Evolutionary conservation across 2,113 vertebrate genomes (phyloP), one percentile per base, ranked within the genome.

Genomic region (Ariopsis seemanni): DNA sequence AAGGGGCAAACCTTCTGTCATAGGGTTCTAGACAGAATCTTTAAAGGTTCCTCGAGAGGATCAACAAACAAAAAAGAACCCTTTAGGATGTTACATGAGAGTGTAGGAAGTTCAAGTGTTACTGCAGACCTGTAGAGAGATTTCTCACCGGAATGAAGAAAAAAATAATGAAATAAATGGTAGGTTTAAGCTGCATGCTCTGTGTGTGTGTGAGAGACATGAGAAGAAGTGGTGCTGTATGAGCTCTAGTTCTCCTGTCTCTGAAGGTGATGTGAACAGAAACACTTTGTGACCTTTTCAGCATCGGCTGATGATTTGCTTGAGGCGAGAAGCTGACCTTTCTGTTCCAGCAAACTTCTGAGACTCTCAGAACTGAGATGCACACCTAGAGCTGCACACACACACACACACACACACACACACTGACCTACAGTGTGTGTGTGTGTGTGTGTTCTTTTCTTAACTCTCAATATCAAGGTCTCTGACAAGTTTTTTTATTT

Each of bases 241-340:
- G 58, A 57, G 85, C 86, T 77, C 30, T 77, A 50, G 75, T 77
- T 62, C 82, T 88, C 84, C 57, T 34, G 60, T 86, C 65, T 84
- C 81, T 71, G 58, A 71, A 86, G 83, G 88, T 90, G 86, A 85
- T 65, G 85, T 30, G 83, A 87, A 86, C 86, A 77, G 77, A 78
- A 82, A 82, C 75, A 77, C 80, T 18, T 42, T 27, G 48, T 88
- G 75, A 90, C 90, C 90, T 91, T 91, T 91, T 86, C 82, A 87
- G 71, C 58, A 77, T 50, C 75, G n/a, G 84, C 65, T 89, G 90
- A 88, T 81, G 90, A 91, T 86, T 85, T 82, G 90, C 88, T 88
- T 65, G 58, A 55, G 86, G 88, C 81, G n/a, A 77, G 25, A 86
- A 85, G 53, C 86, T 90, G 90, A 90, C 90, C 90, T 91, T 91